A percentile compares a stretch with the other conserved stretches of the same genome.
phyloP scores from a whole-genome alignment of 1,140 invertebrate species.

The Artemia franciscana region DNA sequence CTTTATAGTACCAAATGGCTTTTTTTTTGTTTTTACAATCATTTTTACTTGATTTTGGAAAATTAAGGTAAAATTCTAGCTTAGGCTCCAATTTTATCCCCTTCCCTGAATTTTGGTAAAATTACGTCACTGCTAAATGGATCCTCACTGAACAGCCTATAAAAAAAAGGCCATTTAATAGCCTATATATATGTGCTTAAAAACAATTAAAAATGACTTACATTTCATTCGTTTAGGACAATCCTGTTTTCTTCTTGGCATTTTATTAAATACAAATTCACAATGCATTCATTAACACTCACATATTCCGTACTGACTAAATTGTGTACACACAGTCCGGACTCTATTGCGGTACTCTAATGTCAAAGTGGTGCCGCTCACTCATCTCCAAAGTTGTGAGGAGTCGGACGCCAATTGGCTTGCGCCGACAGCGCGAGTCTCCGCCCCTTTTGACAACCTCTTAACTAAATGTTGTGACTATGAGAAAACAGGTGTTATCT shows the following conservation, averaged over 20 bases:
- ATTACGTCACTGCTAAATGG: too few relatives aligned
- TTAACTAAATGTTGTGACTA: not conserved
- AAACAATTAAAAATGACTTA: constrained; percentile 22
- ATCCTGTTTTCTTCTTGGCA: constrained; percentile 35
- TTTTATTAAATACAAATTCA: constrained; percentile 12
- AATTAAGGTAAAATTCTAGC: too few relatives aligned
- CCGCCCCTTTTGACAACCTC: not conserved
- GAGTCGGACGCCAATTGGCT: not conserved
- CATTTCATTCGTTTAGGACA: constrained; percentile 37
- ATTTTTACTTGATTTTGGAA: too few relatives aligned
- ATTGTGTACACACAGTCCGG: not conserved
- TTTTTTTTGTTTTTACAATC: too few relatives aligned
- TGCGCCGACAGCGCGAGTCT: not conserved
- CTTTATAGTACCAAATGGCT: too few relatives aligned
- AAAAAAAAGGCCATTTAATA: too few relatives aligned
- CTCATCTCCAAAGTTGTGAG: not conserved
- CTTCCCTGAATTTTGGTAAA: too few relatives aligned
- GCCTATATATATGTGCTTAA: not conserved
- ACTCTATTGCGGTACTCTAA: not conserved
- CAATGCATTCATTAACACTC: not conserved
- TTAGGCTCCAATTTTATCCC: too few relatives aligned
- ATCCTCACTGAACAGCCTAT: too few relatives aligned
- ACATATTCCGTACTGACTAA: not conserved
- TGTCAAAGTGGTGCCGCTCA: not conserved
- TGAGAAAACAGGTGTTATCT: not conserved